Conservation (phyloP, 2,888 invertebrate genomes). For the Eupithecia subumbrata region DNA sequence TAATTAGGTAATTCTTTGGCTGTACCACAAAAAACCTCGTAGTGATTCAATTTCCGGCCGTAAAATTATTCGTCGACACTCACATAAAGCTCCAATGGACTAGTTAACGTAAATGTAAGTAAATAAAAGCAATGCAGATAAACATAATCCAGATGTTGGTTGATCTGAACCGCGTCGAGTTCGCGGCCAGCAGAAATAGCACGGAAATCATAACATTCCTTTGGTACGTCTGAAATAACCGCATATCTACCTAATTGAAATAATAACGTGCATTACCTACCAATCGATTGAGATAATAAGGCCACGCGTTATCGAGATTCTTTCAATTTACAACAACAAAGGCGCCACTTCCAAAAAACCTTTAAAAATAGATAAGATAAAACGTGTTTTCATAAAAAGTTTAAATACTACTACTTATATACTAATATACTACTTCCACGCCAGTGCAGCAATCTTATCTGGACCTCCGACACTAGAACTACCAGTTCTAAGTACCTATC, state of each 20-base stretch:
- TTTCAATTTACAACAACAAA: not conserved
- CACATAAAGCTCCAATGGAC: not conserved
- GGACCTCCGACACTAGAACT: not conserved
- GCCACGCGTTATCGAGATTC: not conserved
- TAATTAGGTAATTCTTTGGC: not conserved
- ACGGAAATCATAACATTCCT: conserved; percentile 60
- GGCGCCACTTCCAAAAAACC: not conserved
- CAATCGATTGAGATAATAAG: not conserved
- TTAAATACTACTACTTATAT: no score
- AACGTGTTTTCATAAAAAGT: no score
- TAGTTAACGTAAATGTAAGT: not conserved
- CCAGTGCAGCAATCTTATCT: no score
- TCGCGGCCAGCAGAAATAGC: conserved; percentile 53
- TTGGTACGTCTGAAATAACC: not conserved
- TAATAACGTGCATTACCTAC: not conserved
- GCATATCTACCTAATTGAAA: not conserved
- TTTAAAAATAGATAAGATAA: not conserved
- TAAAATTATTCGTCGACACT: not conserved
- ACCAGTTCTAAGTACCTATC: not conserved
- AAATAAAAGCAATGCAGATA: conserved; percentile 24
- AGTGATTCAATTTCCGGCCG: not conserved
- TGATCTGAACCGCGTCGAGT: conserved; percentile 21
- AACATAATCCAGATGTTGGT: conserved; percentile 49
- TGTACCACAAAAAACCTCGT: not conserved
- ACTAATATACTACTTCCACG: no score